Base-by-base conservation (phyloP, 1,140 invertebrate genomes). In the Zaprionus inermis region DNA sequence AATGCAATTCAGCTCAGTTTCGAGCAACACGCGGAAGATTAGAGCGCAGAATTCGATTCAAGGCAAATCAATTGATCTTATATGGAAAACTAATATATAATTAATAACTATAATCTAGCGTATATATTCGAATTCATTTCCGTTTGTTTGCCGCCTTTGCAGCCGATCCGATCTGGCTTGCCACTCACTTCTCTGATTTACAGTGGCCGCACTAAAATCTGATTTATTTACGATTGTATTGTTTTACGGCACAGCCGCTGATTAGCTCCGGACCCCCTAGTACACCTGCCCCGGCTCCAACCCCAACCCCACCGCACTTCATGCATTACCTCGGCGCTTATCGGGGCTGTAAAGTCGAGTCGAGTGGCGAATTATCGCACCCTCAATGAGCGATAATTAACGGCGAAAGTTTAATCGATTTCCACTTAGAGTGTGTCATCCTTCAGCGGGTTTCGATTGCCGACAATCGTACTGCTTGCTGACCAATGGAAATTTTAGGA, bases 141-240 rank as follows among this genome's bases (percentile, higher is more conserved):
- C 44, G 44, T 10, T 49, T 12, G 38, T 44, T 44, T 16, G n/a
- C 38, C n/a, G n/a, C n/a, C 38, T 16, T 1, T 5, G 18, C 10
- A 18, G 44, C 11, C 20, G n/a, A 49, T 49, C 18, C 44, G 44
- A 49, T 49, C 20, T 41, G 38, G 46, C 16, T 66, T 57, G 72
- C 68, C 76, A 79, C 61, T 61, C 46, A 71, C 28, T 36, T 38
- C 67, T 9, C 44, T 86, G 71, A 85, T 85, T 81, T 85, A 84
- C 68, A 57, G 69, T 59, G 54, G 41, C 38, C 71, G 59, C 79
- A 88, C 68, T 76, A 49, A 52, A 76, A 69, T 72, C 82, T 81
- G 83, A 85, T 85, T 85, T 85, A 86, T 85, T 82, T 88, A 67
- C 60, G 59, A 58, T 59, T 54, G 22, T 14, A 54, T 54, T 54